These are phyloP conservation scores for Eupithecia vulgata DNA, from an alignment of 2,888 invertebrate genomes.

Conservation along the genomic window DNA sequence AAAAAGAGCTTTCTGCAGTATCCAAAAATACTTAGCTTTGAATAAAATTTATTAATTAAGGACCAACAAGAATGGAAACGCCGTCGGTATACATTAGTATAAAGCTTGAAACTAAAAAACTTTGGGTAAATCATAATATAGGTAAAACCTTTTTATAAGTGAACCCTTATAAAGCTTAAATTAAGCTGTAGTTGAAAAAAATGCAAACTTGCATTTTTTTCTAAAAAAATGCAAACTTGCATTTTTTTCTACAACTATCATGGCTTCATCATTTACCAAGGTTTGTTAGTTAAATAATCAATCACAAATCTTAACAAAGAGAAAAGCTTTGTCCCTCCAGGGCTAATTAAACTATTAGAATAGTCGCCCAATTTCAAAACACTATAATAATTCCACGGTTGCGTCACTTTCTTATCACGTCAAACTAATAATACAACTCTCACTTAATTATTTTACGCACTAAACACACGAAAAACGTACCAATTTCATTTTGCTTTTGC, in stretches of 20 bases:
- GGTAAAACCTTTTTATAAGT: no score
- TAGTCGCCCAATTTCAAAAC: not conserved
- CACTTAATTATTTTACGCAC: conserved; percentile 31
- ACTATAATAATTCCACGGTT: not conserved
- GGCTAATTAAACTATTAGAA: not conserved
- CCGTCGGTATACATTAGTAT: no score
- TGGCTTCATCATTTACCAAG: not conserved
- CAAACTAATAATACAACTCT: conserved; percentile 21
- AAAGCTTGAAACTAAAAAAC: no score
- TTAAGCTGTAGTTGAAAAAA: no score
- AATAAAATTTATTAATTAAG: no score
- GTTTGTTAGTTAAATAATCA: not conserved
- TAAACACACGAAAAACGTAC: conserved; percentile 58
- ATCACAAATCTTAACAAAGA: not conserved
- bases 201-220: no score
- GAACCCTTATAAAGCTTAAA: no score
- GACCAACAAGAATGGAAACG: no score
- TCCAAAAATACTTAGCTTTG: no score
- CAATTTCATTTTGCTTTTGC: conserved; percentile 63
- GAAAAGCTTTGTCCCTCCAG: not conserved
- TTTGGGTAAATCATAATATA: no score
- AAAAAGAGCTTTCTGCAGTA: not conserved
- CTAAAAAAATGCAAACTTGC: no score
- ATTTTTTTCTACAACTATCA: not conserved
- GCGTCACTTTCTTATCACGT: conserved; percentile 24